Base-by-base conservation (phyloP, 2,113 vertebrate genomes). In the Sturnira hondurensis region DNA sequence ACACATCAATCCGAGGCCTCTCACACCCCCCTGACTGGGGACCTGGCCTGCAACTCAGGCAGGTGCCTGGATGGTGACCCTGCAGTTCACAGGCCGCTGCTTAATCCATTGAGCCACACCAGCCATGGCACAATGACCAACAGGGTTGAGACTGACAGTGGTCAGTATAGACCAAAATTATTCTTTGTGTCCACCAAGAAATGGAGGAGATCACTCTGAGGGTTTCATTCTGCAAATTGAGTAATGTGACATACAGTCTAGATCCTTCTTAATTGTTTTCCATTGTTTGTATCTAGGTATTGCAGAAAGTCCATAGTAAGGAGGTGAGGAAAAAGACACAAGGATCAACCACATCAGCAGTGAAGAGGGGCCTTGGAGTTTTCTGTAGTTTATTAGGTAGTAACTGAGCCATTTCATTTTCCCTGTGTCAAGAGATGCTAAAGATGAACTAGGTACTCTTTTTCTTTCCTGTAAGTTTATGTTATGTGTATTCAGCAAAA, bases 401-500 rank as follows among this genome's bases (percentile, higher is more conserved):
- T 83, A 92, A 95, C 47, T 85, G 71, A 47, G 24, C 56, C 28
- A 13, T 86, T 38, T 50, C 43, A 45, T 95, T 93, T 65, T 67
- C 38, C 4, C 19, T 6, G 5, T 76, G 50, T 65, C 47, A 92
- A 90, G 68, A 91, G 70, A 84, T 90, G 71, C 58, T 81, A 17
- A 84, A 81, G 47, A 15, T 77, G 47, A 76, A 19, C 68, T 90
- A 16, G 31, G 15, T 58, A 52, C 68, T 74, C 31, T 86, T n/a
- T n/a, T 68, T 41, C 17, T 31, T 91, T 54, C 67, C 70, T 94
- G 10, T 91, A 88, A 89, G 70, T 93, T 43, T 92, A 47, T 89
- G 47, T 89, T 93, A 47, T 83, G 28, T 94, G n/a, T n/a, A 85
- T 87, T 95, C 82, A 91, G 12, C 87, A 93, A 68, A 70, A 95